Evolutionary conservation across 1,140 invertebrate genomes (phyloP), one percentile per base, ranked within the genome.

Genomic region (Pseudomyrmex cubaensis): DNA sequence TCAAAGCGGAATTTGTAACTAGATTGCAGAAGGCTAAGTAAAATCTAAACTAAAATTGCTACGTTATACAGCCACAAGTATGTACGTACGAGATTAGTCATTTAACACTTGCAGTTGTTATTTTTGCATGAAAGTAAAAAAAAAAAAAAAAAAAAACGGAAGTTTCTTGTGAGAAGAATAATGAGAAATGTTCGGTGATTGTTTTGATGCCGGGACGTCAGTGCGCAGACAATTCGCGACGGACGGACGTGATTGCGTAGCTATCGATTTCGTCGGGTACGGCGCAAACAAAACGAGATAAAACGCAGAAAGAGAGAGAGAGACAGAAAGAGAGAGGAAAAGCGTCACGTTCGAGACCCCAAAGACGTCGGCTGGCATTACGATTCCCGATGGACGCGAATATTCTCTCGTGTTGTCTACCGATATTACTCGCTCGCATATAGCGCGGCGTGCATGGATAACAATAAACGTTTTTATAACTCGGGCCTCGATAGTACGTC

Each of bases 401-500:
- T 35, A 35, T 35, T 35, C 13, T 12, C 72, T 54, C 70, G 66
- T 80, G 76, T 56, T 80, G 15, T 57, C 76, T 22, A 46, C 9
- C 46, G 44, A 69, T 22, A 10, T 69, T n/a, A 22, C 48, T 52
- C 50, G 35, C 35, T 59, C 48, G 56, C 44, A 44, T 46, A 48
- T 44, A 56, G 20, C 67, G 59, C 63, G 35, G 72, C 70, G 63
- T 80, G 83, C 83, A 73, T 83, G 78, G 35, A 48, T 57, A 87
- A 88, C 87, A 87, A 87, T 87, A 89, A 35, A 89, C 84, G 80
- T 88, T 88, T 86, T 89, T 88, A 82, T 86, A 86, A 86, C 82
- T 72, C 64, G 52, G 50, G 22, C 15, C 54, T n/a, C 54, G 25
- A 35, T 46, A 80, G 67, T 86, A 87, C 44, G 73, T 66, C 56